Conservation (phyloP, 1,140 invertebrate species). For the Chelonus insularis region DNA sequence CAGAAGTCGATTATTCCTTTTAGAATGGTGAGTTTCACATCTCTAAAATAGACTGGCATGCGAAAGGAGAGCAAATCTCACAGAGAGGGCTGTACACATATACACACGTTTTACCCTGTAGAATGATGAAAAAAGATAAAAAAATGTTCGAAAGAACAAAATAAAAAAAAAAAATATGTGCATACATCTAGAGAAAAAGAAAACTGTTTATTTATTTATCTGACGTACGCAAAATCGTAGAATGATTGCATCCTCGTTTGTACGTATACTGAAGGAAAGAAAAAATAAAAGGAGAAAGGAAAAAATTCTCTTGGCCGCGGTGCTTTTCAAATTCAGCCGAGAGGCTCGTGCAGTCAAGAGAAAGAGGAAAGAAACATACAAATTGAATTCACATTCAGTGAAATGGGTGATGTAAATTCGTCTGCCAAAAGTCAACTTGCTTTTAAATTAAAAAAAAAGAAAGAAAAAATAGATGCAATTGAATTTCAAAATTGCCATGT, state of each 20-base stretch:
- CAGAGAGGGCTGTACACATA: not conserved
- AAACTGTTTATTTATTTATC: conserved; percentile 13
- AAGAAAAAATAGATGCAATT: not conserved
- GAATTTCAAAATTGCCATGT: too few species aligned
- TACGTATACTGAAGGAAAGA: not conserved
- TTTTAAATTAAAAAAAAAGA: conserved; percentile 3
- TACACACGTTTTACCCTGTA: not conserved
- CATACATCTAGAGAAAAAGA: not conserved
- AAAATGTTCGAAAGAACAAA: not conserved
- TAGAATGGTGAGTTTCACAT: conserved; percentile 4
- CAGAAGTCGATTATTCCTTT: conserved; percentile 13
- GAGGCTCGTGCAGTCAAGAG: not conserved
- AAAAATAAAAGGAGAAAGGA: not conserved
- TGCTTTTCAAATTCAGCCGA: conserved; percentile 9
- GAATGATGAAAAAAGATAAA: not conserved
- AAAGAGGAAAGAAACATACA: not conserved
- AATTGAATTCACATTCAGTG: conserved; percentile 6
- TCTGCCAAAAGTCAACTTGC: conserved; percentile 10
- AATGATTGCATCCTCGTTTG: conserved; percentile 6
- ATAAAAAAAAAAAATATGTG: not conserved
- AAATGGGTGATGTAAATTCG: conserved; percentile 7
- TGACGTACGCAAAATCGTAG: conserved; percentile 10
- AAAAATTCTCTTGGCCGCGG: not conserved
- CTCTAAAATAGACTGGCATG: conserved; percentile 17
- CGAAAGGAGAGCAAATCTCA: not conserved